Base-by-base conservation (phyloP, 2,888 invertebrate species). In the Tetheella fluctuosa region DNA sequence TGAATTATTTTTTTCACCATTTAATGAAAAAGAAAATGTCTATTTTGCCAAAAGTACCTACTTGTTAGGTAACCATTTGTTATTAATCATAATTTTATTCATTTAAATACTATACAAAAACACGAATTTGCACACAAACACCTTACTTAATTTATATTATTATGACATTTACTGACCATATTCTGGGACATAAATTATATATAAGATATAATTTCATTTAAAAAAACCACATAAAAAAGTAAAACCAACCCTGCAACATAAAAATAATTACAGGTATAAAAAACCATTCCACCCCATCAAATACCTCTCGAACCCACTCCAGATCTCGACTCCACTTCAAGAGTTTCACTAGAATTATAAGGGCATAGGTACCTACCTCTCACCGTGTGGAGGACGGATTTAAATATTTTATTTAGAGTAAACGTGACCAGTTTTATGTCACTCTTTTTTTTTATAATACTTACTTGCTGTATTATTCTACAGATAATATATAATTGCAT, bases 391-490 rank as follows among this genome's bases (percentile, higher is more conserved):
- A 30, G 30, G 54, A 28, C 8, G n/a, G 25, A 30, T 54, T 54
- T 54, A 54, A 54, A 54, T 54, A 54, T 54, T 54, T 28, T 54
- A 54, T 54, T 28, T 54, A n/a, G 28, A 25, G 28, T 25, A 54
- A 25, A 25, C 54, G 54, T 54, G 54, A 54, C 30, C 13, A 30
- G 28, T 30, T 54, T 54, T 54, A 17, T 17, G n/a, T 1, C 17
- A 12, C 3, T 30, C 8, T 54, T 54, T 54, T n/a, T 30, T 30
- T 23, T 5, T 23, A 8, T 25, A 15, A 30, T 15, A 30, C 30
- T 20, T n/a, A 15, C 30, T 30, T 30, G 6, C 13, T 17, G n/a
- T 54, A 30, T 54, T 54, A 25, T 54, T 34, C 34, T 13, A 6
- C 2, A 13, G 12, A 34, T 2, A 34, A 34, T 1, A 34, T 12